Base-by-base conservation (phyloP, 2,888 invertebrate genomes). In the Agapostemon virescens region DNA sequence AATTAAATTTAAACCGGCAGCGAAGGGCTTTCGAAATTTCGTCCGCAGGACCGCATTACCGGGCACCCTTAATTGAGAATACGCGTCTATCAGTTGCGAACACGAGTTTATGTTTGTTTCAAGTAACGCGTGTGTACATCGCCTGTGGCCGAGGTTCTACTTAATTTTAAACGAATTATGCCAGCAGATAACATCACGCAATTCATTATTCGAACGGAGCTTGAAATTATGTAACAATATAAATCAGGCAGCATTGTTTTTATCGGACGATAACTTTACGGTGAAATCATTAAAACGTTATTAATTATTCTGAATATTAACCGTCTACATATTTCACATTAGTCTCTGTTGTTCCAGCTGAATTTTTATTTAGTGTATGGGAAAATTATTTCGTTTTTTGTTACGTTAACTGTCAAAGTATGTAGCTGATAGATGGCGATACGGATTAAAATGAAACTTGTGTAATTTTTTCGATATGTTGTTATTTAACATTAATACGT, bases 1-100 rank as follows among this genome's bases (percentile, higher is more conserved):
- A 69, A 76, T 78, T 42, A 58, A 78, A 78, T 68, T 75, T 33
- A 67, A 77, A 68, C 58, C 66, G 15, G 49, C 45, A 20, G 20
- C 58, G 45, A 23, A 26, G 33, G 30, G 40, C 66, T 66, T 69
- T 66, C 23, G 45, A 69, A 45, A 78, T 58, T 66, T 66, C 45
- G 68, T 68, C 42, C 40, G 11, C 68, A 52, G n/a, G 61, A 74
- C 42, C 64, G 55, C 55, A 64, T 66, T 42, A 52, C 30, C 55
- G 45, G 11, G 61, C 38, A n/a, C 55, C 30, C 66, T 76, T 78
- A 66, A 78, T 76, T 69, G 49, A 69, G 55, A 58, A 69, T 49
- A 45, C 26, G 38, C 78, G 20, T 15, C 20, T 11, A 69, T 0
- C 26, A 63, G 49, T 23, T 30, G 68, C n/a, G 69, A 55, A 40